phyloP scores from a whole-genome alignment of 2,888 invertebrate genomes.

The Drosophila helvetica region DNA sequence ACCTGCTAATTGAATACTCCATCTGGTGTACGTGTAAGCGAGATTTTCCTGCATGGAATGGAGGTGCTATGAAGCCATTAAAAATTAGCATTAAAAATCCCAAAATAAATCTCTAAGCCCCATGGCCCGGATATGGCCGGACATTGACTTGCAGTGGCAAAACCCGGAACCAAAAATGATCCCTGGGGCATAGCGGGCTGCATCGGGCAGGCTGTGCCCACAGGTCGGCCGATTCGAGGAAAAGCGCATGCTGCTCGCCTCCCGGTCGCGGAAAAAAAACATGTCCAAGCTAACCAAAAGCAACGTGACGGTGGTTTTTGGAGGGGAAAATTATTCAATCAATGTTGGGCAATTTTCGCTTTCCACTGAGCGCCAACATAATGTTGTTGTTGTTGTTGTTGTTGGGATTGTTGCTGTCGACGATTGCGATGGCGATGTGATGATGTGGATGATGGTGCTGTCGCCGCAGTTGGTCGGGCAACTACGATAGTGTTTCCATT shows the following conservation, averaged over 20 bases:
- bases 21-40: neutral
- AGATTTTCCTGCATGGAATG: neutral
- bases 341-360: constrained; percentile 67
- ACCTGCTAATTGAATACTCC: neutral
- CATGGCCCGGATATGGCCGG: constrained; percentile 18
- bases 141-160: constrained; percentile 28
- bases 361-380: constrained; percentile 47
- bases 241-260: constrained; percentile 14
- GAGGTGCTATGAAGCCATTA: too few relatives aligned
- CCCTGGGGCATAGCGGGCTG: constrained; percentile 4
- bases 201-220: constrained; percentile 2
- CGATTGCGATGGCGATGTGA: constrained; percentile 18
- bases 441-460: constrained; percentile 38
- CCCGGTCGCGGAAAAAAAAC: constrained; percentile 12
- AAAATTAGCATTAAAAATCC: neutral
- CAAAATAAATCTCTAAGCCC: neutral
- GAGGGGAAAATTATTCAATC: constrained; percentile 72
- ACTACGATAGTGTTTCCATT: constrained; percentile 50
- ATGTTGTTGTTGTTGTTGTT: constrained; percentile 32
- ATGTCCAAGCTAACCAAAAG: constrained; percentile 16
- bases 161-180: constrained; percentile 18
- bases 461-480: constrained; percentile 22
- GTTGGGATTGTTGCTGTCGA: constrained; percentile 24
- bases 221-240: constrained; percentile 7
- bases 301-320: constrained; percentile 24